Percentiles rank a stretch among this genome's conserved stretches.
These are phyloP conservation scores for Phengaris arion DNA, from an alignment of 2,888 invertebrate species.

Conservation along the genomic window DNA sequence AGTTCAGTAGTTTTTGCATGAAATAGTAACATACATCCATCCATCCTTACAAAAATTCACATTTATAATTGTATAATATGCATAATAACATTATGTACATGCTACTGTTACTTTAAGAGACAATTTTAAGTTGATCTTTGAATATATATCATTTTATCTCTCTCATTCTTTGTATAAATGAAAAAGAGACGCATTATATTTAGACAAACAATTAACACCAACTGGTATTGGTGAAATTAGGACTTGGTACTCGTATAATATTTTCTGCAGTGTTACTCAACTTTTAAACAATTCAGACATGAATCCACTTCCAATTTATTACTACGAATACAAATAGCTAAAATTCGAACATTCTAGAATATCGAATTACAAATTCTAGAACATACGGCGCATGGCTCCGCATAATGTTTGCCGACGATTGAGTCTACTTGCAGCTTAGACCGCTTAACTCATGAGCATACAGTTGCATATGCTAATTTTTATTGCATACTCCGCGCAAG, in stretches of 20 bases:
- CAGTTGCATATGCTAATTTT: slow-evolving; percentile 27
- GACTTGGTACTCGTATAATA: neutral
- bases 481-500: slow-evolving; percentile 22
- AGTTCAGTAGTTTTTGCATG: too few relatives aligned
- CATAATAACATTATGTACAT: too few relatives aligned
- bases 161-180: too few relatives aligned
- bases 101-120: too few relatives aligned
- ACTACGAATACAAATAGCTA: neutral
- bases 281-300: neutral
- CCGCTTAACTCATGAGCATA: slow-evolving; percentile 22
- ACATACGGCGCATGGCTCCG: slow-evolving; percentile 37
- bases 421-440: slow-evolving; percentile 30
- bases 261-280: neutral
- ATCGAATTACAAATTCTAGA: slow-evolving; percentile 31
- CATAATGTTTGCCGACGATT: slow-evolving; percentile 39
- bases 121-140: too few relatives aligned
- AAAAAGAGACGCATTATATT: too few relatives aligned
- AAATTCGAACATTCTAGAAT: slow-evolving; percentile 6
- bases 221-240: too few relatives aligned
- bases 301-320: neutral
- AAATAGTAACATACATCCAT: too few relatives aligned
- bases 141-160: too few relatives aligned
- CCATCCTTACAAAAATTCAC: too few relatives aligned
- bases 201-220: too few relatives aligned
- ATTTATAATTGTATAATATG: too few relatives aligned